Evolutionary conservation across 2,113 vertebrate genomes (phyloP), one percentile per base, ranked within the genome.

Genomic region (Boleophthalmus pectinirostris): DNA sequence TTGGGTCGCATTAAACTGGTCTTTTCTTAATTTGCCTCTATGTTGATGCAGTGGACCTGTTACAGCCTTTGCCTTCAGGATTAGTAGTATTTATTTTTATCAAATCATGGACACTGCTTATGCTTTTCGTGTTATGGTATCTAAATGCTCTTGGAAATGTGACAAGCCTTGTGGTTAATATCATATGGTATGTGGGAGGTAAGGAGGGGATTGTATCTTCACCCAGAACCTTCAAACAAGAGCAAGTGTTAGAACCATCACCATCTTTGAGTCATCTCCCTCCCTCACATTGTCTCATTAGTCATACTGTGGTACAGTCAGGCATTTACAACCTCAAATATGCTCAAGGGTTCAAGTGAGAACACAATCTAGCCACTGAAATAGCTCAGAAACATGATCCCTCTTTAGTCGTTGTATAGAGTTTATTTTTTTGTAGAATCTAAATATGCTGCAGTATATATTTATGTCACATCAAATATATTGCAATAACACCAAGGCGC

Each of bases 211-310:
- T 82, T 58, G 79, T 66, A n/a, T 69, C 14, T 54, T 56, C 60
- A 0, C 25, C 13, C 53, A 71, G 67, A 74, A 77, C 87, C 70
- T 88, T 82, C 70, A 81, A 25, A 46, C 73, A 71, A 72, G 66
- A 66, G 46, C 57, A 72, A 67, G 24, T 15, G 65, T 60, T 58
- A 14, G 64, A 84, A 58, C n/a, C 64, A 75, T 77, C 51, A 64
- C 63, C 33, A 58, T 23, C 51, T 29, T 72, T 54, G 74, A 84
- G 73, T 89, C 82, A 83, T 85, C 58, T 16, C 25, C 78, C 82
- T 70, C 68, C 70, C 75, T 74, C 72, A 70, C 73, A 72, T 23
- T 16, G 61, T 38, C 66, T 70, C 46, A 70, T 85, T 79, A 82
- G 74, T 89, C 78, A 86, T 66, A 45, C 60, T 56, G 70, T 46